phyloP scores from a whole-genome alignment of 2,888 invertebrate species.

The Folsomia candida region DNA sequence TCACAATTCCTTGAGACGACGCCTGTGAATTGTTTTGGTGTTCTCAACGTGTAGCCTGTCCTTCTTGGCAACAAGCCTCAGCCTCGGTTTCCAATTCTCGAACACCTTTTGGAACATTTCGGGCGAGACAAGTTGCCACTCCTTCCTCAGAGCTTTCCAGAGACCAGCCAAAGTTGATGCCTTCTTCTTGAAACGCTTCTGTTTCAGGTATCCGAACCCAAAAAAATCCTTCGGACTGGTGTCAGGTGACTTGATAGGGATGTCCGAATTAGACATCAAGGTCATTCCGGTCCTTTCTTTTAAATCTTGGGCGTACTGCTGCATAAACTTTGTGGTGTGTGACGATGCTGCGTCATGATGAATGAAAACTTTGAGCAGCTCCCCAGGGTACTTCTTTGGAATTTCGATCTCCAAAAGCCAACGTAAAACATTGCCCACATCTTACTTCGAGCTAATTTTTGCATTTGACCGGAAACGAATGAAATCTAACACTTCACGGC shows the following conservation, averaged over 20 bases:
- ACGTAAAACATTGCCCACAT: conserved; percentile 7
- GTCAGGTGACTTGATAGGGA: neutral
- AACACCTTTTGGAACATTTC: neutral
- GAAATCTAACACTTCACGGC: no score
- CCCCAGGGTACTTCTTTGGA: conserved; percentile 26
- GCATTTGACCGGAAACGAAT: no score
- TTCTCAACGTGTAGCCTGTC: neutral
- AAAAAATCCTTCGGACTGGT: neutral
- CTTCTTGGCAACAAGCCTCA: neutral
- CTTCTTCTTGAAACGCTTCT: neutral
- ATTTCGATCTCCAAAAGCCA: neutral
- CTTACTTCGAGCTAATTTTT: conserved; percentile 10
- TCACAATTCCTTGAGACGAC: neutral
- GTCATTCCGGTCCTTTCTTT: neutral
- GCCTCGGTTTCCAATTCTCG: neutral
- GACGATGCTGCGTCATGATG: neutral
- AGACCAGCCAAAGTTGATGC: neutral
- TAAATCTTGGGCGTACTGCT: neutral
- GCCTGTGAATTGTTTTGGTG: neutral
- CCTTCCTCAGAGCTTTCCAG: neutral
- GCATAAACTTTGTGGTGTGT: neutral
- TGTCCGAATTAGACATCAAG: neutral
- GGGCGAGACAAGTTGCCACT: neutral
- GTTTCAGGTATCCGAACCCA: neutral
- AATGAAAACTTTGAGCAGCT: neutral